Base-by-base conservation (phyloP, 1,140 invertebrate species). In the Berghia stephanieae region DNA sequence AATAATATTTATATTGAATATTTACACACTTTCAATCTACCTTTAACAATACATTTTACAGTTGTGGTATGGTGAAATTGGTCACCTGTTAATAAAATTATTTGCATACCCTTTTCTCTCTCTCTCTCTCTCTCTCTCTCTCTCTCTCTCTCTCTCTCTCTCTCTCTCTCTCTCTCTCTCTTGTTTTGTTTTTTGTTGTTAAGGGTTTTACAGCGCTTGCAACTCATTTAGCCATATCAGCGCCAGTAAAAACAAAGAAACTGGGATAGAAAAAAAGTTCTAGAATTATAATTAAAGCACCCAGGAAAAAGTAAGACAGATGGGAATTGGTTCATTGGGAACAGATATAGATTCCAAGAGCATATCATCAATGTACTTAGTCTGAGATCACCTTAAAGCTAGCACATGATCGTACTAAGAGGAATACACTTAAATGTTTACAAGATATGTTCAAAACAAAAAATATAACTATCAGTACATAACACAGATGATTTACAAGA, bases 161-260 rank as follows among this genome's bases (percentile, higher is more conserved):
- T 72, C 36, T 40, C 34, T 24, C n/a, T 42, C 68, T 43, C n/a
- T 24, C 40, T 77, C 36, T 46, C n/a, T 21, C 66, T 73, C 66
- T 42, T 24, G 1, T 44, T 5, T 34, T 5, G 40, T 49, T 34
- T 27, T 27, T 46, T 27, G 24, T 44, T 44, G 13, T 34, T 44
- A 8, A 5, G 43, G 6, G 8, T 27, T 46, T 46, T 46, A n/a
- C 44, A 13, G 24, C 69, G 21, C 43, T 4, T 44, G 24, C 43
- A 27, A 4, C 38, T 71, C 24, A 3, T 18, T 49, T 3, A 24
- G 3, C 16, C 38, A 44, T 13, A 16, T 16, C 43, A n/a, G n/a
- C n/a, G n/a, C n/a, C n/a, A n/a, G n/a, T n/a, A n/a, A n/a, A n/a
- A n/a, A n/a, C n/a, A n/a, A n/a, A n/a, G n/a, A n/a, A n/a, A n/a